Percentiles rank a stretch among this genome's conserved stretches.
These are phyloP conservation scores for Tricholauxania praeusta DNA, from an alignment of 2,888 invertebrate genomes.

Conservation along the genomic window DNA sequence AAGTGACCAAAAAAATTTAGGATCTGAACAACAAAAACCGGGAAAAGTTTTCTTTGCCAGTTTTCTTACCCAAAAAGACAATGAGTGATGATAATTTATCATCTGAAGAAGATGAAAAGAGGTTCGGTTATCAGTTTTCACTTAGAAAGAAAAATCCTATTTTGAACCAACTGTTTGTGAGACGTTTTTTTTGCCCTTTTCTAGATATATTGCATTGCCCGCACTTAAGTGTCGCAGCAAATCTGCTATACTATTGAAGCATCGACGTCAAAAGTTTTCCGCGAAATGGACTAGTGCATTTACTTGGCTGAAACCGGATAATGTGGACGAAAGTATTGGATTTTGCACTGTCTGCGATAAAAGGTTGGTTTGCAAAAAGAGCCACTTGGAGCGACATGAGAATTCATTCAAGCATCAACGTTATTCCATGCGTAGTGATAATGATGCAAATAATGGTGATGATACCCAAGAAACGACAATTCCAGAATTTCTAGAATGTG, in stretches of 20 bases:
- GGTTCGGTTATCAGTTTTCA: slow-evolving; percentile 5
- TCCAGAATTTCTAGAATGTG: slow-evolving; percentile 41
- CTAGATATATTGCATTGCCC: slow-evolving; percentile 27
- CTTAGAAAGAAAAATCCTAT: slow-evolving; percentile 7
- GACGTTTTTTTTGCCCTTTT: neutral
- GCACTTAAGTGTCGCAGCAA: slow-evolving; percentile 20
- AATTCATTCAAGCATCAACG: slow-evolving; percentile 48
- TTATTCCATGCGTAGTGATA: slow-evolving; percentile 16
- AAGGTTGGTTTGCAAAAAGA: slow-evolving; percentile 50
- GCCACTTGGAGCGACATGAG: slow-evolving; percentile 51
- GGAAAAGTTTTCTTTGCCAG: neutral
- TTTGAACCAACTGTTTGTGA: neutral
- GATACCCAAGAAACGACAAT: slow-evolving; percentile 41
- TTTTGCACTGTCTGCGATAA: slow-evolving; percentile 49
- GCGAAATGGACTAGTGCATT: slow-evolving; percentile 48
- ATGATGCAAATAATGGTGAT: slow-evolving; percentile 38
- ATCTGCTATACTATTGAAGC: slow-evolving; percentile 33
- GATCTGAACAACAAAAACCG: neutral
- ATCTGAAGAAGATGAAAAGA: slow-evolving; percentile 40
- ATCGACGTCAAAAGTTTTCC: slow-evolving; percentile 47
- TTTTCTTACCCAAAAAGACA: neutral
- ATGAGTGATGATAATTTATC: slow-evolving; percentile 29
- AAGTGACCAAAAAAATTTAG: no score
- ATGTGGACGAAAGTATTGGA: slow-evolving; percentile 48
- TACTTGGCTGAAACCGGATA: slow-evolving; percentile 48